A percentile compares a stretch with the other conserved stretches of the same genome.
Conservation (phyloP, 2,797 vertebrate genomes). For the Lycodopsis pacificus region DNA sequence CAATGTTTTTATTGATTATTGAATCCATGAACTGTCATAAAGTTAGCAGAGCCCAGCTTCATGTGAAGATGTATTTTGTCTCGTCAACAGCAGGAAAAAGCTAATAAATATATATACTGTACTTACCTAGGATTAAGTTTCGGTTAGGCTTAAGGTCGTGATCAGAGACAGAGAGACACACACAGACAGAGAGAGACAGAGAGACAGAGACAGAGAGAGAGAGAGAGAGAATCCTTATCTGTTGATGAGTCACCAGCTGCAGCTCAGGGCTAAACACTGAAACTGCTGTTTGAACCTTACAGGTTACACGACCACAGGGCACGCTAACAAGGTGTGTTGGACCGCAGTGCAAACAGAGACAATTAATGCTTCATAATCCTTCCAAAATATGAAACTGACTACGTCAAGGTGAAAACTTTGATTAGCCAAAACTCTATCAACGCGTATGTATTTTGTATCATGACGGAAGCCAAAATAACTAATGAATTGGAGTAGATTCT, state of each 20-base stretch:
- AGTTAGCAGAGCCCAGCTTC: too few relatives aligned
- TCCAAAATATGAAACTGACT: background rate
- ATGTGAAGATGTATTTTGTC: too few relatives aligned
- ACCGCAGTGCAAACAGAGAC: background rate
- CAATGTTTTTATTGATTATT: background rate
- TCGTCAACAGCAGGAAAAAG: too few relatives aligned
- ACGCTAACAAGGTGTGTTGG: background rate
- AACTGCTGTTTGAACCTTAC: background rate
- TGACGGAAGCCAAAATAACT: too few relatives aligned
- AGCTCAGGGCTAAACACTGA: background rate
- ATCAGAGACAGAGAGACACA: too few relatives aligned
- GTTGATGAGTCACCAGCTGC: conserved; percentile 45
- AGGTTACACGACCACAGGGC: background rate
- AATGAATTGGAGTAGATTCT: too few relatives aligned
- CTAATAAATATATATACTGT: too few relatives aligned
- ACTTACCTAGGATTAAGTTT: too few relatives aligned
- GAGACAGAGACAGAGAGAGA: too few relatives aligned
- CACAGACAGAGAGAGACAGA: background rate
- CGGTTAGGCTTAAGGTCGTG: too few relatives aligned
- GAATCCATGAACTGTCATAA: background rate
- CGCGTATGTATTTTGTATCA: too few relatives aligned
- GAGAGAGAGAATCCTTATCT: conserved; percentile 9
- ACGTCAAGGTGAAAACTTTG: background rate
- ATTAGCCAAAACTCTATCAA: background rate
- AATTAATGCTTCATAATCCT: background rate